Evolutionary conservation across 2,888 invertebrate species (phyloP).

Genomic region (Meandrusa payeni): DNA sequence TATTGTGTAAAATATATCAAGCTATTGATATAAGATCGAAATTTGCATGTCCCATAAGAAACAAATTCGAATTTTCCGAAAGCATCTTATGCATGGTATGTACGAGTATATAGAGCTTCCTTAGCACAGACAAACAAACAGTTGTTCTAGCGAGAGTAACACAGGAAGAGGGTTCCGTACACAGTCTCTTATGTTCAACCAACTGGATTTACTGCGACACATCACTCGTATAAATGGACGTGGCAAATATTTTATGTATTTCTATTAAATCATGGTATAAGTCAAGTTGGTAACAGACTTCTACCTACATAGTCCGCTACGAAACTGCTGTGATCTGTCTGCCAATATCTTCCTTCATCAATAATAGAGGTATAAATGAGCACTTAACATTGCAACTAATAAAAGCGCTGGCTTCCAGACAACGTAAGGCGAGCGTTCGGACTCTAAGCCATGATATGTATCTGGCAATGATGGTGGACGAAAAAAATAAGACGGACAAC

Average conservation of each 20-base stretch:
- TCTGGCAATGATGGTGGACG: no score
- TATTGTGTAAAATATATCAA: neutral
- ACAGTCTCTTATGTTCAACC: constrained; percentile 74
- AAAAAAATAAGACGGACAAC: no score
- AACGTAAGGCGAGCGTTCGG: no score
- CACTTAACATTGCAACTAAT: no score
- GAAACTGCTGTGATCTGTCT: no score
- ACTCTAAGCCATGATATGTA: no score
- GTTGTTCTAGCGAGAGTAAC: constrained; percentile 65
- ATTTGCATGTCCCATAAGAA: constrained; percentile 10
- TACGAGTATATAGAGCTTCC: constrained; percentile 45
- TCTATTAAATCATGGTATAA: no score
- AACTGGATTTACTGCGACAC: constrained; percentile 46
- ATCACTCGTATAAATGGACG: constrained; percentile 30
- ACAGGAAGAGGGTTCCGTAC: constrained; percentile 60
- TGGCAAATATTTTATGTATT: constrained; percentile 25
- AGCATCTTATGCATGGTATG: constrained; percentile 19
- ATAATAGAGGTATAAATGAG: no score
- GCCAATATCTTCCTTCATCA: no score
- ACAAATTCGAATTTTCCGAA: constrained; percentile 15
- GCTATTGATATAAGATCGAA: neutral
- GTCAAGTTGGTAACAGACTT: no score
- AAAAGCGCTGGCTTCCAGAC: no score
- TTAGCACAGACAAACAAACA: constrained; percentile 65
- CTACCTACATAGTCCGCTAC: no score